A percentile compares a stretch with the other conserved stretches of the same genome.
These are phyloP conservation scores for Oreortyx pictus DNA, from an alignment of 2,797 vertebrate species.

Conservation along the genomic window DNA sequence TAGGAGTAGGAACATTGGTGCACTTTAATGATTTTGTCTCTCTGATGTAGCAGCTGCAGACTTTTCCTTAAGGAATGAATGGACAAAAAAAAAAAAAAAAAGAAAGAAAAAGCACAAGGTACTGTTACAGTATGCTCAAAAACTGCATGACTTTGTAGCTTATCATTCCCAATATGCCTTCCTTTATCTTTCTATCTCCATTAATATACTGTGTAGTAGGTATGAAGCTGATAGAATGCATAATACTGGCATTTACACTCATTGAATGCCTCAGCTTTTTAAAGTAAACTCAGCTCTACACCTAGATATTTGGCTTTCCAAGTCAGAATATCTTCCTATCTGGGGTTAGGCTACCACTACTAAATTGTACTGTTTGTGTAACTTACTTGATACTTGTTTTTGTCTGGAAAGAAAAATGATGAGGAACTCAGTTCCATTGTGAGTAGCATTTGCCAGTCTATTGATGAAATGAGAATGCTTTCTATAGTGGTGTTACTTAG, in stretches of 20 bases:
- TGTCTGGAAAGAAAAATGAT: background rate
- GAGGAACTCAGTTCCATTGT: background rate
- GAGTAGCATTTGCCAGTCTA: background rate
- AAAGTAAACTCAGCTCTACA: background rate
- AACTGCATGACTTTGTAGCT: background rate
- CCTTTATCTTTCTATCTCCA: background rate
- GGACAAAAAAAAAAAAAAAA: background rate
- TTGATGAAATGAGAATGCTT: conserved; percentile 3
- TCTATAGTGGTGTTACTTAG: background rate
- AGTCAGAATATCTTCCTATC: background rate
- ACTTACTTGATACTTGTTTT: background rate
- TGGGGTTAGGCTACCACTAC: background rate
- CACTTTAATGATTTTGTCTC: background rate
- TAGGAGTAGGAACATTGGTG: background rate
- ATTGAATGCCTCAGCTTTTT: background rate
- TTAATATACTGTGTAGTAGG: background rate
- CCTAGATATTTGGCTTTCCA: background rate
- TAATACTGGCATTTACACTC: background rate
- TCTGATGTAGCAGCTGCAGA: background rate
- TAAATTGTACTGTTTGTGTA: background rate
- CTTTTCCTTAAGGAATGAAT: background rate
- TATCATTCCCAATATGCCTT: background rate
- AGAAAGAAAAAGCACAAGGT: background rate
- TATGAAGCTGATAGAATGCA: background rate
- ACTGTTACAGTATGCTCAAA: background rate